Conservation (phyloP, 2,797 vertebrate species). For the Pteropus rufus region DNA sequence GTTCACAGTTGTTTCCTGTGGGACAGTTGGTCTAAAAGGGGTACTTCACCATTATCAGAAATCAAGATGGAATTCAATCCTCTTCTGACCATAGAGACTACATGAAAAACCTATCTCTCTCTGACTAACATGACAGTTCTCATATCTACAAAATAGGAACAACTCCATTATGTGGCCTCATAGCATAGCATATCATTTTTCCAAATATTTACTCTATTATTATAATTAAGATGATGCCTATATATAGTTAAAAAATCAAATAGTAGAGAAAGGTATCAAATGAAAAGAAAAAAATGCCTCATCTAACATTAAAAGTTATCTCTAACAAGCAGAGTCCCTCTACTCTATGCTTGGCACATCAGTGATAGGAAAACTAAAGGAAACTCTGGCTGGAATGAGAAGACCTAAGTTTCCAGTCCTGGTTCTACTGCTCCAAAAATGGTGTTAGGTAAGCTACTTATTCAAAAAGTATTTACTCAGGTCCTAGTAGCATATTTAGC, state of each 20-base stretch:
- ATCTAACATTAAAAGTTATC: background rate
- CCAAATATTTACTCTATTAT: background rate
- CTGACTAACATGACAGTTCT: background rate
- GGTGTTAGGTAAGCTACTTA: background rate
- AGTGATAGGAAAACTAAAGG: background rate
- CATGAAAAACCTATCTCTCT: background rate
- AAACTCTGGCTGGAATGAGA: constrained; percentile 21
- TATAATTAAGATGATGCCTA: background rate
- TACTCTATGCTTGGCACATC: background rate
- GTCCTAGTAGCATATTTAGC: background rate
- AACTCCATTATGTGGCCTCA: background rate
- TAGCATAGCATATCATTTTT: background rate
- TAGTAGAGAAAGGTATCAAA: background rate
- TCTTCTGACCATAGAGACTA: background rate
- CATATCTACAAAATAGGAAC: background rate
- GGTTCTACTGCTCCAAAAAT: constrained; percentile 11
- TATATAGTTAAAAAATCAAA: background rate
- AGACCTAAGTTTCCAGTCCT: constrained; percentile 27
- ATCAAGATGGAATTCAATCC: background rate
- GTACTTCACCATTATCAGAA: background rate
- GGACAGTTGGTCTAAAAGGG: background rate
- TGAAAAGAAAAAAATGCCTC: background rate
- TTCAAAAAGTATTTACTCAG: background rate
- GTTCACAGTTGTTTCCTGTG: background rate
- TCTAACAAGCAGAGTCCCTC: background rate